Base-by-base conservation (phyloP, 2,888 invertebrate genomes). In the Lasius platythorax region DNA sequence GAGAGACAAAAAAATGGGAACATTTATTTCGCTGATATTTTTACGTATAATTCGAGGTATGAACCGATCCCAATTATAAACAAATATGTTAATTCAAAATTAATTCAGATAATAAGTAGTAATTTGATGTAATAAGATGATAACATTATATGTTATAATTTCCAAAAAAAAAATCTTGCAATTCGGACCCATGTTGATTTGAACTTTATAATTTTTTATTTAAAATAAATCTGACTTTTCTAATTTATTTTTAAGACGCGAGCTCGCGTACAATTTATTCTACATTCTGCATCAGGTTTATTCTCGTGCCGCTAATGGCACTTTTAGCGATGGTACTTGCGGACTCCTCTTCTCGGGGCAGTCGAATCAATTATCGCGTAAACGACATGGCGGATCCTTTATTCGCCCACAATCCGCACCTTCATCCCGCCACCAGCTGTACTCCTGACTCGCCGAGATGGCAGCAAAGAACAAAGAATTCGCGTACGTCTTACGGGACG, bases 391-490 rank as follows among this genome's bases (percentile, higher is more conserved):
- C 72, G 37, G 23, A 61, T 61, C 79, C 37, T 72, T 81, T 72
- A 81, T 53, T 53, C 70, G 70, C 33, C 18, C 12, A 43, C 43
- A 67, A 33, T 58, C 68, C 46, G 61, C 61, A 61, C 72, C 58
- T 79, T 70, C 58, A 61, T 61, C 72, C 43, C 67, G 76, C 46
- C 63, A 30, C 23, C 18, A 46, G 61, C 50, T n/a, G n/a, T 3
- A 53, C 28, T 43, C 30, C 46, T 18, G 33, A n/a, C 53, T 56
- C 43, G 72, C 18, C 30, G 28, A 61, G 79, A 79, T 72, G 46
- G 72, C n/a, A 53, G 72, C 72, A 83, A 84, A 84, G 83, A 84
- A 61, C 64, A 50, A 73, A 84, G 83, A 72, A 84, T 63, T 63
- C 83, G 76, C 50, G 50, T 50, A n/a, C 63, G 30, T 30, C 53